Evolutionary conservation across 1,140 invertebrate species (phyloP).

Genomic region (Lordiphosa collinella): DNA sequence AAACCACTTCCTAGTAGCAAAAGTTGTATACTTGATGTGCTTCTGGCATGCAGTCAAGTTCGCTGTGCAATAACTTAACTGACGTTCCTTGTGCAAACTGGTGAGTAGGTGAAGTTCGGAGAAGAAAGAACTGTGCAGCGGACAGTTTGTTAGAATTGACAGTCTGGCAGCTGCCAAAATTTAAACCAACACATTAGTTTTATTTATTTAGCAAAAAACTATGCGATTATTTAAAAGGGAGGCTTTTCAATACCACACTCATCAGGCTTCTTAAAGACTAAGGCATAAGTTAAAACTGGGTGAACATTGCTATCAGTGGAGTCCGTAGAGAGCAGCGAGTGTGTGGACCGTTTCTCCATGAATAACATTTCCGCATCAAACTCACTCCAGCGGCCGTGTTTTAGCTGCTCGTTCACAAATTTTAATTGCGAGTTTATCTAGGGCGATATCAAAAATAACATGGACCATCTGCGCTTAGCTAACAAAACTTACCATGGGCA

Average conservation of each 20-base stretch:
- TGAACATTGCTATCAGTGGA: slow-evolving; percentile 45
- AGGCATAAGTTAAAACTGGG: slow-evolving; percentile 53
- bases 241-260: slow-evolving; percentile 56
- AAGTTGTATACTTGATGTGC: too few relatives aligned
- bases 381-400: slow-evolving; percentile 53
- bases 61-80: too few relatives aligned
- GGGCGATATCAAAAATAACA: background rate
- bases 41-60: too few relatives aligned
- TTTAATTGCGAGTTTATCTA: slow-evolving; percentile 56
- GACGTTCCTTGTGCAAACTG: too few relatives aligned
- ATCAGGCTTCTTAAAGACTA: slow-evolving; percentile 59
- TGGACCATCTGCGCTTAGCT: background rate
- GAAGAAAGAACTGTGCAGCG: too few relatives aligned
- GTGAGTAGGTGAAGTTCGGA: too few relatives aligned
- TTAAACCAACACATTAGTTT: too few relatives aligned
- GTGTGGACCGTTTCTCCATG: slow-evolving; percentile 52
- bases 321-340: slow-evolving; percentile 47
- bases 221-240: too few relatives aligned
- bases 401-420: slow-evolving; percentile 55
- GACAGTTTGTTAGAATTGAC: too few relatives aligned
- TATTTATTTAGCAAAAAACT: too few relatives aligned
- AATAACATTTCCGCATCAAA: slow-evolving; percentile 55
- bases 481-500: slow-evolving; percentile 37
- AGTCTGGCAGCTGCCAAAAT: too few relatives aligned
- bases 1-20: too few relatives aligned